These are phyloP conservation scores for Enteromius mattozi DNA, from an alignment of 2,797 vertebrate species.

Conservation along the genomic window DNA sequence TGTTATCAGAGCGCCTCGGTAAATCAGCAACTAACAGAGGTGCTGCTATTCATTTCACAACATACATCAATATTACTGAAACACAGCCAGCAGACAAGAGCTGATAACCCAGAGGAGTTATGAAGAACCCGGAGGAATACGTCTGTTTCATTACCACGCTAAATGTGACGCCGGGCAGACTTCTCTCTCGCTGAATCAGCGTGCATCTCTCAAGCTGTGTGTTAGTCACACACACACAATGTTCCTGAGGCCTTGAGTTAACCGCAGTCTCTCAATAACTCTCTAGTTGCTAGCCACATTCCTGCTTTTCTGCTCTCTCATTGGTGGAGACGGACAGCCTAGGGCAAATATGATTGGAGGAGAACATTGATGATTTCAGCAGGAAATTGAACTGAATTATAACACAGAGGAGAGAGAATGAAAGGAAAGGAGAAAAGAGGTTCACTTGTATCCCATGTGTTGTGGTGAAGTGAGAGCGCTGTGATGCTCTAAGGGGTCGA, in stretches of 20 bases:
- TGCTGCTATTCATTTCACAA: slow-evolving; percentile 65
- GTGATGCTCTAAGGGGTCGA: background rate
- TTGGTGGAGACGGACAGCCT: slow-evolving; percentile 64
- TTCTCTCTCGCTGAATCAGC: slow-evolving; percentile 59
- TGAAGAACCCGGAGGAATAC: slow-evolving; percentile 48
- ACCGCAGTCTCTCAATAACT: slow-evolving; percentile 66
- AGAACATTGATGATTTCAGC: slow-evolving; percentile 58
- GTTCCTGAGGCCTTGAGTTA: slow-evolving; percentile 63
- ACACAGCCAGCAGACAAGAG: slow-evolving; percentile 64
- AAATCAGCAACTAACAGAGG: slow-evolving; percentile 64
- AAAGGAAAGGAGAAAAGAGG: slow-evolving; percentile 38
- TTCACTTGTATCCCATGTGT: slow-evolving; percentile 30
- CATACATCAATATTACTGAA: slow-evolving; percentile 69
- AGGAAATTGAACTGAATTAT: slow-evolving; percentile 60
- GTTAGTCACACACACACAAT: slow-evolving; percentile 62
- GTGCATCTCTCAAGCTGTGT: slow-evolving; percentile 55
- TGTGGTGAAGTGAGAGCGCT: background rate
- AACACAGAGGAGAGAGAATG: slow-evolving; percentile 66
- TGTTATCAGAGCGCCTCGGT: slow-evolving; percentile 60
- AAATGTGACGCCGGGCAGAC: slow-evolving; percentile 62
- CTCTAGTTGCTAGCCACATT: slow-evolving; percentile 72
- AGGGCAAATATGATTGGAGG: slow-evolving; percentile 68
- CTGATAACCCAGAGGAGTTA: slow-evolving; percentile 66
- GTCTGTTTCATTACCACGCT: slow-evolving; percentile 65
- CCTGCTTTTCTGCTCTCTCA: slow-evolving; percentile 61